These are phyloP conservation scores for Drosophila ercepeae DNA, from an alignment of 1,140 invertebrate species.

Conservation along the genomic window DNA sequence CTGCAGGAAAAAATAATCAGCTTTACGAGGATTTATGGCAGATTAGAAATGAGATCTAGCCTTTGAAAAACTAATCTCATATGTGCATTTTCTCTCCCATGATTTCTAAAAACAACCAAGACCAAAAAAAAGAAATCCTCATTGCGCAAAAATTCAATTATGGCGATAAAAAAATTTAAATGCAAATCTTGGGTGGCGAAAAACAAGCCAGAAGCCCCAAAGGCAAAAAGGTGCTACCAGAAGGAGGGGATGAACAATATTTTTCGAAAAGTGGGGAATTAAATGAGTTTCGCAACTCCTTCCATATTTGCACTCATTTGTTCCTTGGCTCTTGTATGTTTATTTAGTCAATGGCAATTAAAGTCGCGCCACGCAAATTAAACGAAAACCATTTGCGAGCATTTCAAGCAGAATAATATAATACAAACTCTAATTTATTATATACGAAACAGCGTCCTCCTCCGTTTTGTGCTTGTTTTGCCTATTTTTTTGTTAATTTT, in stretches of 20 bases:
- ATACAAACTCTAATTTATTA: conserved; percentile 82
- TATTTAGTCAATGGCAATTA: conserved; percentile 67
- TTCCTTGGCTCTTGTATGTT: conserved; percentile 45
- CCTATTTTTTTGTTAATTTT: conserved; percentile 10
- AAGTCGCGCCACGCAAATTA: conserved; percentile 65
- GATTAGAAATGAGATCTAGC: background rate
- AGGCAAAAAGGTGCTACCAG: background rate
- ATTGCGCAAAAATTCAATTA: conserved; percentile 24
- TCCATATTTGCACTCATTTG: conserved; percentile 65
- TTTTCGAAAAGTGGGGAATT: conserved; percentile 9
- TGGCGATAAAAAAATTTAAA: background rate
- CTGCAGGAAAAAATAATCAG: background rate
- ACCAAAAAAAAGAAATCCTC: background rate
- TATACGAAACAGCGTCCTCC: conserved; percentile 58
- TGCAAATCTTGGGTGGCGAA: background rate
- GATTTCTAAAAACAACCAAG: background rate
- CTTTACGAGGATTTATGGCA: background rate
- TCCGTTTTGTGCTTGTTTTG: conserved; percentile 25
- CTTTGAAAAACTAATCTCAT: background rate
- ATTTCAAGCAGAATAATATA: conserved; percentile 80
- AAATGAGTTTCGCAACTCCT: conserved; percentile 9
- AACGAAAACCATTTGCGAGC: conserved; percentile 73
- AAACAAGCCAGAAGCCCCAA: too few relatives aligned
- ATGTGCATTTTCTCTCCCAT: background rate
- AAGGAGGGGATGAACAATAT: conserved; percentile 4